phyloP scores from a whole-genome alignment of 2,888 invertebrate genomes.

The Drosophila algonquin region DNA sequence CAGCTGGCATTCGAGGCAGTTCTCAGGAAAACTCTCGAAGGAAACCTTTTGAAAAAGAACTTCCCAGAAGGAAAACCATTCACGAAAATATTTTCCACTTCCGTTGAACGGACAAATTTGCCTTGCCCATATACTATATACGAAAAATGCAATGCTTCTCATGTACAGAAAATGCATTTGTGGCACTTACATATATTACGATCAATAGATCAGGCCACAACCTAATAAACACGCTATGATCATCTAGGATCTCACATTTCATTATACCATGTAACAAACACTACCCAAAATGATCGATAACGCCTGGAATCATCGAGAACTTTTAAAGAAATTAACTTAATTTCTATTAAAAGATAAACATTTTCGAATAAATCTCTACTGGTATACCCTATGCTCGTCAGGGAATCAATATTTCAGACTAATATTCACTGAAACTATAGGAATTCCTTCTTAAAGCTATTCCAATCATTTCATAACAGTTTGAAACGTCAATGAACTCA shows the following conservation, averaged over 20 bases:
- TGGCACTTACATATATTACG: too few relatives aligned
- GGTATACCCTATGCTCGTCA: too few relatives aligned
- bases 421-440: background rate
- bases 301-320: background rate
- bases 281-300: background rate
- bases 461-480: background rate
- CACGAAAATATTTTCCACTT: slow-evolving; percentile 27
- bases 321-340: background rate
- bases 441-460: background rate
- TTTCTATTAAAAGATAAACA: too few relatives aligned
- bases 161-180: background rate
- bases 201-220: background rate
- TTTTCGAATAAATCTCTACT: background rate
- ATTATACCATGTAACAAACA: background rate
- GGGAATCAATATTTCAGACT: too few relatives aligned
- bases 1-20: background rate
- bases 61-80: slow-evolving; percentile 22
- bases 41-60: background rate
- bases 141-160: background rate
- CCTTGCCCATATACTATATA: background rate
- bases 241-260: background rate
- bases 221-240: background rate
- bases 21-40: slow-evolving; percentile 20
- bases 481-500: background rate
- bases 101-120: slow-evolving; percentile 7